Evolutionary conservation across 2,888 invertebrate genomes (phyloP), one percentile per base, ranked within the genome.

Genomic region (Aphidius colemani): DNA sequence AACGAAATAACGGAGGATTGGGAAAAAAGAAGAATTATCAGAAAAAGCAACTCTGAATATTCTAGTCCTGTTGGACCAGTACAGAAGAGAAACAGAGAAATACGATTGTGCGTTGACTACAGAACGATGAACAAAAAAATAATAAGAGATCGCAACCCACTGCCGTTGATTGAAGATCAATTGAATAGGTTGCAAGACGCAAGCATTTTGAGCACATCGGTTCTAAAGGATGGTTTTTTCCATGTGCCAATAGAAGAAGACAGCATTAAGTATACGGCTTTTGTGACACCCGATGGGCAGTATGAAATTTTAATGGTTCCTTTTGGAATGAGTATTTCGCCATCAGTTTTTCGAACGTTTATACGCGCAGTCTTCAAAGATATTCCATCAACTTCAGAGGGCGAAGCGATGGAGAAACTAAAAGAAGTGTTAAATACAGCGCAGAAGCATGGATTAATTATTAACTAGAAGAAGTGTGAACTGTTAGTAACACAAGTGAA

Each of bases 291-390:
- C 13, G 61, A 59, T 11, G 69, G 71, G 6, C 68, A 70, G 7
- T 72, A 68, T 46, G 67, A 70, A 43, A 71, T 72, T 62, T 7
- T 66, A 39, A 60, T 48, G 51, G 67, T 69, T 3, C 70, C 73
- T 7, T 74, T 74, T 58, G 71, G 73, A 7, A 44, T 72, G 7
- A 69, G 69, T 44, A 73, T 71, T 63, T 64, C 71, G 8, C 67
- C 67, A 8, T 49, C 65, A 1, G 64, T 65, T 7, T 65, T 67
- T 39, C 65, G 65, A 49, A 46, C 66, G 10, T 55, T 57, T 46
- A 61, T 71, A 3, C 61, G 64, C 8, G 56, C 48, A 0, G 63
- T 71, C 1, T 71, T 71, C 50, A 59, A 59, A 43, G 39, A 69
- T 18, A 61, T 70, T 18, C 68, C 66, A 11, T 62, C 65, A 2